Evolutionary conservation across 2,797 vertebrate species (phyloP).

Genomic region (Thripadectes ignobilis): DNA sequence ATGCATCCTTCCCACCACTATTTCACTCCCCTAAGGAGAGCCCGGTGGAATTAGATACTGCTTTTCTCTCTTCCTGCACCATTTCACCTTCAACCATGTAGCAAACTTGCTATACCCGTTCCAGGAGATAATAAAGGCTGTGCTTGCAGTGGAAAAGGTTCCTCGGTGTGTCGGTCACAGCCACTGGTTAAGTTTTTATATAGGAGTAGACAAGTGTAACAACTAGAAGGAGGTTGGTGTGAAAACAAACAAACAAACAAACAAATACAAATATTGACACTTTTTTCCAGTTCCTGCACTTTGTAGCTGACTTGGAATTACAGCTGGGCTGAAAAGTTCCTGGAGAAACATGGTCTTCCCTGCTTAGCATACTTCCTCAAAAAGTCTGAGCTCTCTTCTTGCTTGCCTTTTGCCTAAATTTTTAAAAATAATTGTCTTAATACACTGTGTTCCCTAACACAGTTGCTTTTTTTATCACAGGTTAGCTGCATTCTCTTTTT

Average conservation of each 20-base stretch:
- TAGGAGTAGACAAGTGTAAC: neutral
- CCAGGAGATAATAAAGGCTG: neutral
- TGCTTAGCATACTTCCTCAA: neutral
- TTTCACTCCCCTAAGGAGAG: neutral
- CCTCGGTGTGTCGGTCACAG: neutral
- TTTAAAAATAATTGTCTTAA: slow-evolving; percentile 1
- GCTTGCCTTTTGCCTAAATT: neutral
- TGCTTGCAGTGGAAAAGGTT: neutral
- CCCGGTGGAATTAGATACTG: neutral
- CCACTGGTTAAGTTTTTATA: neutral
- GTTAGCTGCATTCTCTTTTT: neutral
- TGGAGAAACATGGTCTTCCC: neutral
- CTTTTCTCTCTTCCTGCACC: neutral
- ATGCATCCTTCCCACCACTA: neutral
- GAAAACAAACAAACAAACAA: neutral
- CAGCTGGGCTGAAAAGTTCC: neutral
- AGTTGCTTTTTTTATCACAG: neutral
- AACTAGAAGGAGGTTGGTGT: neutral
- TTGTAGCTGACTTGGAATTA: neutral
- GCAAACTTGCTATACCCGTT: neutral
- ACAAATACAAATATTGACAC: neutral
- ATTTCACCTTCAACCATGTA: neutral
- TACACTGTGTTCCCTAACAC: neutral
- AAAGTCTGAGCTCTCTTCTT: neutral
- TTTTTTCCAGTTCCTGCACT: neutral